Evolutionary conservation across 2,888 invertebrate species (phyloP), one percentile per base, ranked within the genome.

Genomic region (Zonitis immaculata): DNA sequence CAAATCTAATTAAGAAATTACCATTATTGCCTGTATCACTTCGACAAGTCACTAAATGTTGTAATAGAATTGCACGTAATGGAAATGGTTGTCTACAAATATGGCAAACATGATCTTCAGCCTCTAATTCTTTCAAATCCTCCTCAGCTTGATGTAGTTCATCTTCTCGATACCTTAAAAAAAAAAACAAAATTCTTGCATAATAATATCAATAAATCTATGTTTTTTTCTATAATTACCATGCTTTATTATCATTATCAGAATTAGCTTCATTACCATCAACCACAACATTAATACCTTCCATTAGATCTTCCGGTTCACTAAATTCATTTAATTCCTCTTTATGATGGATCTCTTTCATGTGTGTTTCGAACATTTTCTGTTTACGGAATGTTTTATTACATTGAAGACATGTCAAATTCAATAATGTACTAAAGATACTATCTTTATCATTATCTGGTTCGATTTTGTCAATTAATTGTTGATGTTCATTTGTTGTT

Each of bases 261-360:
- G 65, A 61, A 49, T 59, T 59, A 25, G 60, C 62, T 42, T 74
- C 74, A 20, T 72, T 80, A 32, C 78, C 82, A 65, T 83, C 83
- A 60, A 89, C 89, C 11, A 88, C 85, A 62, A 87, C 87, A 62
- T 89, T 82, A 64, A 91, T 90, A 44, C 91, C 91, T 66, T 88
- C 91, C 83, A 91, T 87, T 73, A 91, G 81, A 74, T 91, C 91
- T 72, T 91, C 91, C 0, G 90, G 86, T 66, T 91, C 91, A 61
- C 89, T 90, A 72, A 91, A 91, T 73, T 91, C 91, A 58, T 84
- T 84, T 67, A 86, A 82, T 51, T 74, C 73, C 27, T 73, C 70
- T 63, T 77, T 77, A 26, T 72, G 76, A 66, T 85, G 85, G 1
- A 76, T 78, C 42, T 83, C 82, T 57, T 81, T 79, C 60, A 84